Conservation (phyloP, 1,140 invertebrate species). For the Cotesia glomerata region DNA sequence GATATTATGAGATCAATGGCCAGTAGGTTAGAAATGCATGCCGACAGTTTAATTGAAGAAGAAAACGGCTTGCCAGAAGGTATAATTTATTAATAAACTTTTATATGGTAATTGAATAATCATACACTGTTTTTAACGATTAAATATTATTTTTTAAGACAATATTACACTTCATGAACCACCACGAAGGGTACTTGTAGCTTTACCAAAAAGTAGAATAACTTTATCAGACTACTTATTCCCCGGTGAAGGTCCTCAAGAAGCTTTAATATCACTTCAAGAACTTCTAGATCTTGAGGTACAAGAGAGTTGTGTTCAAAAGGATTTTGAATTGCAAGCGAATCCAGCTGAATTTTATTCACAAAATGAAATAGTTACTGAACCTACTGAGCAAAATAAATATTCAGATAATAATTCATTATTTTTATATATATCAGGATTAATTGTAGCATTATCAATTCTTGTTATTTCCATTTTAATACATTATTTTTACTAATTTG, state of each 20-base stretch:
- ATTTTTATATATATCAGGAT: conserved; percentile 65
- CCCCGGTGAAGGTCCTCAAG: conserved; percentile 78
- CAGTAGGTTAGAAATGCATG: conserved; percentile 82
- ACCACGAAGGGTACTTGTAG: conserved; percentile 77
- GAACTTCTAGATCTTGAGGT: conserved; percentile 76
- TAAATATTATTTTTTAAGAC: conserved; percentile 54
- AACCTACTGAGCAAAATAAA: conserved; percentile 61
- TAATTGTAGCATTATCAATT: conserved; percentile 66
- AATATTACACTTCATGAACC: conserved; percentile 79
- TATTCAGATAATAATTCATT: conserved; percentile 62
- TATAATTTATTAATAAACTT: conserved; percentile 39
- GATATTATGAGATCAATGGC: conserved; percentile 80
- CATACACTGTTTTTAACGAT: conserved; percentile 2
- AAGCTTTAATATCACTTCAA: conserved; percentile 74
- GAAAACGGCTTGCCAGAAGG: conserved; percentile 73
- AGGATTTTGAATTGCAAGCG: conserved; percentile 73
- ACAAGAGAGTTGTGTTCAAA: conserved; percentile 70
- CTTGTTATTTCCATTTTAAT: conserved; percentile 67
- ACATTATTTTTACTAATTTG: conserved; percentile 52
- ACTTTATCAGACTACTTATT: conserved; percentile 84
- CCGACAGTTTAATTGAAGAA: conserved; percentile 82
- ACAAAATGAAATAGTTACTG: conserved; percentile 63
- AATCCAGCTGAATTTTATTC: conserved; percentile 72
- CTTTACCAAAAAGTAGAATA: conserved; percentile 69
- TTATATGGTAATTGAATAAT: not conserved